Percentiles rank a stretch among this genome's conserved stretches.
Evolutionary conservation across 2,888 invertebrate species (phyloP).

Genomic region (Nemotelus nigrinus): DNA sequence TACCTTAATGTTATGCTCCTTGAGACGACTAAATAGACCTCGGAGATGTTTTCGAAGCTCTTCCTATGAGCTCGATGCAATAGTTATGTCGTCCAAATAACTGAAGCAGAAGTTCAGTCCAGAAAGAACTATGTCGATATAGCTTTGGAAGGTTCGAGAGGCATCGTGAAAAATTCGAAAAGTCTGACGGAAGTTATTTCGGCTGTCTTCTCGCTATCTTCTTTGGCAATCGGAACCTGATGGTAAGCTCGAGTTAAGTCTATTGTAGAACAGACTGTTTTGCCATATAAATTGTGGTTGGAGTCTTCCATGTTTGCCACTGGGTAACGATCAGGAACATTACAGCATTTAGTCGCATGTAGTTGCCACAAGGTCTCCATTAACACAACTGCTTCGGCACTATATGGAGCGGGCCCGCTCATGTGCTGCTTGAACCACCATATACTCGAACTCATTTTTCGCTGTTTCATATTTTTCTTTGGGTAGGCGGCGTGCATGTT

Average conservation of each 20-base stretch:
- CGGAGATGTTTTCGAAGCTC: not conserved
- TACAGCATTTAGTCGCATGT: not conserved
- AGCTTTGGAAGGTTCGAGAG: constrained; percentile 59
- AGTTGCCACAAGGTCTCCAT: not conserved
- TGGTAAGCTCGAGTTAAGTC: not conserved
- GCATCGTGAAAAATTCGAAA: constrained; percentile 57
- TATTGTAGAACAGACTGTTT: not conserved
- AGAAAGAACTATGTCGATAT: constrained; percentile 55
- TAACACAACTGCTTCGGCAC: not conserved
- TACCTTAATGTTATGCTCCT: not conserved
- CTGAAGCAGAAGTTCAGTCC: constrained; percentile 52
- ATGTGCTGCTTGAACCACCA: constrained; percentile 59
- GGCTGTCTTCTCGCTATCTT: constrained; percentile 53
- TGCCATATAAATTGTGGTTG: not conserved
- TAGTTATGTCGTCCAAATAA: constrained; percentile 56
- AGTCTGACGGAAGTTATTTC: constrained; percentile 58
- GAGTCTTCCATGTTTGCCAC: not conserved
- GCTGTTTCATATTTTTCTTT: not conserved
- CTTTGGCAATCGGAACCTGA: not conserved
- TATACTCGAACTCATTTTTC: constrained; percentile 56
- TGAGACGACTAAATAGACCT: not conserved
- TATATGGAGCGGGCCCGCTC: not conserved
- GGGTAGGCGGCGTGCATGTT: not conserved
- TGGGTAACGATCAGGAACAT: not conserved
- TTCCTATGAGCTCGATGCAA: constrained; percentile 51